Base-by-base conservation (phyloP, 2,888 invertebrate species). In the Drosophila imparisetae region DNA sequence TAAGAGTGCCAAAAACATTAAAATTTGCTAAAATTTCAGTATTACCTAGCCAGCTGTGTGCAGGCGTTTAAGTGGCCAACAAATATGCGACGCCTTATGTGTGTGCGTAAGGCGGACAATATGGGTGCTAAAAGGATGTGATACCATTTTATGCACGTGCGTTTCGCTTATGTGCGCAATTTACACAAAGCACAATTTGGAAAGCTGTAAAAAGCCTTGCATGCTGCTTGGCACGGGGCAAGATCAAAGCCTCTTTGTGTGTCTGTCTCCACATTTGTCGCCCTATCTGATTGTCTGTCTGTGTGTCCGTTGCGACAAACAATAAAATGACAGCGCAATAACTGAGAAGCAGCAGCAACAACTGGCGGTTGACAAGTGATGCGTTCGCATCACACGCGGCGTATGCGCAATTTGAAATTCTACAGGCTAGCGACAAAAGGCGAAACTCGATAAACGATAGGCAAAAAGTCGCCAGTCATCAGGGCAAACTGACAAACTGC, bases 281-380 rank as follows among this genome's bases (percentile, higher is more conserved):
- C 30, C n/a, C 24, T 40, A 5, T n/a, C 21, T 36, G 40, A 24
- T 45, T 45, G 30, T 40, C 36, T 45, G 58, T 60, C 24, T 42
- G 61, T 68, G 42, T 71, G 65, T 45, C 63, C 63, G 66, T 72
- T 61, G 77, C 72, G 71, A 27, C 70, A 70, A 66, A 70, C 80
- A 83, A 74, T 88, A 81, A 86, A 85, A 83, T 70, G 74, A 75
- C 81, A 86, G 89, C 61, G 86, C 77, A 81, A 85, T 85, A 87
- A 76, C 76, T 72, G 58, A 57, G 55, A 13, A 60, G 45, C 61
- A 69, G 59, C 70, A 70, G 59, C 72, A 65, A 59, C 66, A 72
- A 71, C 68, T 40, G 53, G n/a, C 61, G 36, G 75, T 71, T 86
- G 86, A 71, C 78, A 82, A 80, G 81, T 70, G 80, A 76, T 75